Evolutionary conservation across 2,113 vertebrate genomes (phyloP), one percentile per base, ranked within the genome.

Genomic region (Peromyscus maniculatus): DNA sequence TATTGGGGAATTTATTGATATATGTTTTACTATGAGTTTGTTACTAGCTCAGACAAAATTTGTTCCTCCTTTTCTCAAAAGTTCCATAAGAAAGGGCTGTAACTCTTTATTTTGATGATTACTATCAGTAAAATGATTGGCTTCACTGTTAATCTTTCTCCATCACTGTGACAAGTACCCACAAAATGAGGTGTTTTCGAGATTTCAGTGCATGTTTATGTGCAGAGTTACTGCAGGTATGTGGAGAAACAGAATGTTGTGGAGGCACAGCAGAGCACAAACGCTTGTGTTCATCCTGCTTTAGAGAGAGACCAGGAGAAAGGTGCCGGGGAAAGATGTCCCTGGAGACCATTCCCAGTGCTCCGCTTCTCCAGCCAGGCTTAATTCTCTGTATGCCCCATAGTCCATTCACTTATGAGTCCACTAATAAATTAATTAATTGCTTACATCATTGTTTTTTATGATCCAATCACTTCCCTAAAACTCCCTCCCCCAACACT

Each of bases 11-110:
- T 89, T 91, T 91, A 74, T 28, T 57, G 91, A 52, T 93, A 8
- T 11, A 64, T 79, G 87, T 12, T 33, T 92, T 94, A 39, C 59
- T 52, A 5, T 78, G 28, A 55, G 3, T 93, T 95, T 77, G 22
- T 28, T 93, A 82, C 80, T 78, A 91, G 33, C 13, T 92, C 43
- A 95, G 55, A 75, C 9, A 80, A 88, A 89, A 88, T 72, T 21
- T 69, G 11, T 24, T 64, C 49, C 95, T 87, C 21, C 5, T 89
- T 95, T 46, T 16, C 75, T 67, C 39, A 4, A 78, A 87, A 89
- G 79, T 12, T 75, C 15, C 12, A 12, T 86, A 33, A 43, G 11
- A 22, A 22, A 36, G 39, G n/a, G 15, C 57, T 87, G 5, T 88
- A 4, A 72, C 22, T 22, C 52, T 62, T 80, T 88, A 26, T 78